These are phyloP conservation scores for Aphrocallistes beatrix DNA, from an alignment of 37 sponge, comb jelly and placozoan genomes.

Conservation along the genomic window DNA sequence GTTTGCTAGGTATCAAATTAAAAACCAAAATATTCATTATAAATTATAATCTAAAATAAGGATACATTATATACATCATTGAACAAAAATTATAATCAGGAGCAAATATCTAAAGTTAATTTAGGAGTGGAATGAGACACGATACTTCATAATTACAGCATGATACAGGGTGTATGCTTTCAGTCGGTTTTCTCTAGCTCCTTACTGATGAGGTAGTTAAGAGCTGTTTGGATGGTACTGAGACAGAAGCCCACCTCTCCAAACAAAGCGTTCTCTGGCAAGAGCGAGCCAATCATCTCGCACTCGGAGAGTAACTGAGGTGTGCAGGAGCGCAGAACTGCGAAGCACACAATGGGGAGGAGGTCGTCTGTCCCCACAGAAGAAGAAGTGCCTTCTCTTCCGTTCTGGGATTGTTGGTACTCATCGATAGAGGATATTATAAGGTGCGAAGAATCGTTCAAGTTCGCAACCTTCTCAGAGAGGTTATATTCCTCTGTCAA, in stretches of 20 bases:
- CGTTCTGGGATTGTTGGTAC: background rate
- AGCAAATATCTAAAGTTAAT: no score
- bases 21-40: no score
- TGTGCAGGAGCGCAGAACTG: slow-evolving; percentile 40
- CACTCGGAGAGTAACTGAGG: slow-evolving; percentile 73
- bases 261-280: slow-evolving; percentile 64
- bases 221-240: slow-evolving; percentile 72
- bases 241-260: slow-evolving; percentile 90
- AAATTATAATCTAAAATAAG: no score
- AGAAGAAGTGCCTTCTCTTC: background rate
- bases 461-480: background rate
- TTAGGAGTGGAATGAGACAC: no score
- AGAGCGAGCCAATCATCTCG: slow-evolving; percentile 67
- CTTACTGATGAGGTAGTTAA: slow-evolving; percentile 23
- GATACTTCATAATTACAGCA: no score
- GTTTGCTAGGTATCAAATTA: no score
- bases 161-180: no score
- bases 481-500: background rate
- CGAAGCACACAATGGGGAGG: slow-evolving; percentile 71
- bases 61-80: no score
- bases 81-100: no score
- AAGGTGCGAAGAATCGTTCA: background rate
- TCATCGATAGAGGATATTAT: background rate
- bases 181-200: no score
- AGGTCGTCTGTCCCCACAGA: slow-evolving; percentile 79